Conservation (phyloP, 2,888 invertebrate species). For the Ypsolopha sequella region DNA sequence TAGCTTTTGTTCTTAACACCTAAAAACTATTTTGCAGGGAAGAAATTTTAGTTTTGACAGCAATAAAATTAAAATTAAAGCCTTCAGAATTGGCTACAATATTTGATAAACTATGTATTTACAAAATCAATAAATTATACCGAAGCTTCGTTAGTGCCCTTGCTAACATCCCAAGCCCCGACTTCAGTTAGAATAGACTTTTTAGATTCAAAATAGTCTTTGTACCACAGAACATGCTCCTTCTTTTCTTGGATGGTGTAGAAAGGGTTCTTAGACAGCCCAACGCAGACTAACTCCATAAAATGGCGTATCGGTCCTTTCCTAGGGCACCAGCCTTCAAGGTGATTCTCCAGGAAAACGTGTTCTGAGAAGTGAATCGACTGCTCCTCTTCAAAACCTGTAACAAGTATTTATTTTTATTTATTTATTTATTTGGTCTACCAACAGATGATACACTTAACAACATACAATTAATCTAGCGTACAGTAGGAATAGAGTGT, state of each 20-base stretch:
- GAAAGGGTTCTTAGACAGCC: constrained; percentile 94
- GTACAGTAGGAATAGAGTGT: too few species aligned
- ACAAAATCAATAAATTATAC: constrained; percentile 10
- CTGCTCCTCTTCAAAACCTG: constrained; percentile 76
- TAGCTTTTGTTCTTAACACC: too few species aligned
- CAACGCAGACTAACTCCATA: constrained; percentile 96
- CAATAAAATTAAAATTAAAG: too few species aligned
- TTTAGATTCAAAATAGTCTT: constrained; percentile 88
- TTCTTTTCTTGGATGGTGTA: constrained; percentile 89
- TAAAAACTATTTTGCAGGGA: too few species aligned
- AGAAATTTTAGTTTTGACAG: too few species aligned
- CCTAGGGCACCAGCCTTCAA: constrained; percentile 91
- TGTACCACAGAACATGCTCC: constrained; percentile 93
- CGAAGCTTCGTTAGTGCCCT: constrained; percentile 17
- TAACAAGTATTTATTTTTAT: constrained; percentile 12
- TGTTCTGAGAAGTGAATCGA: constrained; percentile 92
- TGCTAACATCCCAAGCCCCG: constrained; percentile 63
- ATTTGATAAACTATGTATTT: too few species aligned
- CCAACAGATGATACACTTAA: too few species aligned
- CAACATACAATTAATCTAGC: too few species aligned
- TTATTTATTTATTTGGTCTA: too few species aligned
- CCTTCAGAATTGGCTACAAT: too few species aligned
- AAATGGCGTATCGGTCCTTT: constrained; percentile 94
- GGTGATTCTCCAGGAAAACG: constrained; percentile 88
- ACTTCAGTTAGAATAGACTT: constrained; percentile 76